Percentiles rank a stretch among this genome's conserved stretches.
Conservation (phyloP, 2,113 vertebrate species). For the Ifrita kowaldi region DNA sequence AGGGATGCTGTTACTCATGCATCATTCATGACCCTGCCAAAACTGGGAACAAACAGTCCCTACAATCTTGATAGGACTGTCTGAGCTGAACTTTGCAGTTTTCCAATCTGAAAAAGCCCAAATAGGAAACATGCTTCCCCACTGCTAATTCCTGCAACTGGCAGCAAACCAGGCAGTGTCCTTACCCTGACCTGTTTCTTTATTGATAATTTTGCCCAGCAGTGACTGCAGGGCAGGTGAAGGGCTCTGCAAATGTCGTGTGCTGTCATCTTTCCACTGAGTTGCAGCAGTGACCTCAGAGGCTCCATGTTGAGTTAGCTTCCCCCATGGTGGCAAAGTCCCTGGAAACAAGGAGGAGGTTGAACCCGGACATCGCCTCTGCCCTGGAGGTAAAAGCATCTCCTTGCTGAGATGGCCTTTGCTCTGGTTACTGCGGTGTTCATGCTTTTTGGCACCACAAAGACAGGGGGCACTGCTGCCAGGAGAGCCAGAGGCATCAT, state of each 20-base stretch:
- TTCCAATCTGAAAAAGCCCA: conserved; percentile 32
- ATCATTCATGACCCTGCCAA: conserved; percentile 56
- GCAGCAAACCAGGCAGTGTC: neutral
- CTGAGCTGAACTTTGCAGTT: conserved; percentile 33
- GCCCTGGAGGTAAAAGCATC: neutral
- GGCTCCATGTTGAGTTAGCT: accelerated
- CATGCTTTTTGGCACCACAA: accelerated
- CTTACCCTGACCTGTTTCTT: neutral
- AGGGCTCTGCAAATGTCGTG: accelerated
- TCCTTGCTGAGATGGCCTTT: neutral
- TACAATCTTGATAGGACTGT: conserved; percentile 41
- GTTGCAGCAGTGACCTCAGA: neutral
- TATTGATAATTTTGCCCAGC: neutral
- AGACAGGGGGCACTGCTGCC: neutral
- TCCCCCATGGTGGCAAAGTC: neutral
- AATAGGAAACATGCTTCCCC: conserved; percentile 26
- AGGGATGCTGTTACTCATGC: conserved; percentile 57
- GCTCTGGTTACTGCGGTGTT: neutral
- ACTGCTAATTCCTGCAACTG: neutral
- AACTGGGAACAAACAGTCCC: conserved; percentile 65
- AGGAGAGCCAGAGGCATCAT: neutral
- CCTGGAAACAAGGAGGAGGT: neutral
- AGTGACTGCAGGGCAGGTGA: neutral
- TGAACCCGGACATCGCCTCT: accelerated
- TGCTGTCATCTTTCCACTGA: neutral